phyloP scores from a whole-genome alignment of 2,113 vertebrate genomes.

The Stigmatopora argus region DNA sequence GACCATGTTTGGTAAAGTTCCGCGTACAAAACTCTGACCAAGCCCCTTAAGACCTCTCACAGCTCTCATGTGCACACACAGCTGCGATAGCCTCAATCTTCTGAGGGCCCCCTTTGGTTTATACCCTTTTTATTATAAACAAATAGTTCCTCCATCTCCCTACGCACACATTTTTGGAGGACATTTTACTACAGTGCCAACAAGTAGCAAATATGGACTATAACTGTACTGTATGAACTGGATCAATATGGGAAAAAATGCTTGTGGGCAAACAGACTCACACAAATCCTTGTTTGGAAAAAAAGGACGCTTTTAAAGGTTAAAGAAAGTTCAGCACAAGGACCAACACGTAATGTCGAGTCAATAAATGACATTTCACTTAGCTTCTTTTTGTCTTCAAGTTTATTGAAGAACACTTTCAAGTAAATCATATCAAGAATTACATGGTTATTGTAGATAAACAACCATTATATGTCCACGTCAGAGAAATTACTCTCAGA shows the following conservation, averaged over 20 bases:
- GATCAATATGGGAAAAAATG: background rate
- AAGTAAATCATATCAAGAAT: constrained; percentile 67
- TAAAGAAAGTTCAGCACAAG: background rate
- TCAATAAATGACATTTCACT: background rate
- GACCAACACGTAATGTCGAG: background rate
- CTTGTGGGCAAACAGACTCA: background rate
- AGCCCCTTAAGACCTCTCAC: constrained; percentile 55
- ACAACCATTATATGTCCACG: constrained; percentile 36
- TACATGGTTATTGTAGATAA: constrained; percentile 53
- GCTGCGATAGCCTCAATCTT: constrained; percentile 57
- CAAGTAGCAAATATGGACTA: background rate
- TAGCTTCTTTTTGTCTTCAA: constrained; percentile 47
- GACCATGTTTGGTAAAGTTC: constrained; percentile 79
- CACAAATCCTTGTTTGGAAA: constrained; percentile 3
- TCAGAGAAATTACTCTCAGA: constrained; percentile 26
- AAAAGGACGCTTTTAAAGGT: background rate
- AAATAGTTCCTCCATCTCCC: constrained; percentile 12
- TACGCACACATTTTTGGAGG: background rate
- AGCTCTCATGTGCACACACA: constrained; percentile 24
- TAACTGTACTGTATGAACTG: background rate
- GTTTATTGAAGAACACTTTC: constrained; percentile 74
- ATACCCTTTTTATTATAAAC: constrained; percentile 17
- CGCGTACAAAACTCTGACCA: constrained; percentile 54
- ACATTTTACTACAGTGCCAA: background rate
- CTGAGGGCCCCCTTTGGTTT: constrained; percentile 20